Conservation (phyloP, 2,797 vertebrate genomes). For the Acrossocheilus wenchowensis region DNA sequence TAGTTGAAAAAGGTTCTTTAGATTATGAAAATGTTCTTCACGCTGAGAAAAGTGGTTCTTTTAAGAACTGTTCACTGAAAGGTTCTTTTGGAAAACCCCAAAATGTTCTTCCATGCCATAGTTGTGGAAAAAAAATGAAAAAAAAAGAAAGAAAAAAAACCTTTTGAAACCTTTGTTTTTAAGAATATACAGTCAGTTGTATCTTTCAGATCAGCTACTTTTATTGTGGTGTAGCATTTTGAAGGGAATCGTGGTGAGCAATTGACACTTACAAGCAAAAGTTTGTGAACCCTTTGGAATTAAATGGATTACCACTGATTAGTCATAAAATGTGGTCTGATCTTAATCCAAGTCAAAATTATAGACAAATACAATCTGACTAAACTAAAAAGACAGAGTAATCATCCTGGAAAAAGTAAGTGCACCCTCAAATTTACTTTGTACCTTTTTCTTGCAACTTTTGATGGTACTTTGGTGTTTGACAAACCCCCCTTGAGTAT, state of each 20-base stretch:
- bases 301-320: background rate
- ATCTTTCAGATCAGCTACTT: background rate
- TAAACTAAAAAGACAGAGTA: background rate
- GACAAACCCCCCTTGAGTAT: background rate
- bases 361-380: too few relatives aligned
- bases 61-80: background rate
- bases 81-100: background rate
- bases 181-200: background rate
- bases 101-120: background rate
- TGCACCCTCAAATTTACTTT: background rate
- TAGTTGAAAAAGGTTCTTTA: background rate
- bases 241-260: background rate
- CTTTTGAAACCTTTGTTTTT: background rate
- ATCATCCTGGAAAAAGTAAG: background rate
- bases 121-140: background rate
- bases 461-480: background rate
- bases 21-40: background rate
- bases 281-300: background rate
- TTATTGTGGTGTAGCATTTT: background rate
- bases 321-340: background rate
- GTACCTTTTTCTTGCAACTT: background rate
- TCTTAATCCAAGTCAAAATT: background rate
- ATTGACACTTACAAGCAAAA: background rate
- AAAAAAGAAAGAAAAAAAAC: background rate
- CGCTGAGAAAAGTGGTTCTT: background rate